phyloP scores from a whole-genome alignment of 2,797 vertebrate genomes.

The Xenopus petersii region DNA sequence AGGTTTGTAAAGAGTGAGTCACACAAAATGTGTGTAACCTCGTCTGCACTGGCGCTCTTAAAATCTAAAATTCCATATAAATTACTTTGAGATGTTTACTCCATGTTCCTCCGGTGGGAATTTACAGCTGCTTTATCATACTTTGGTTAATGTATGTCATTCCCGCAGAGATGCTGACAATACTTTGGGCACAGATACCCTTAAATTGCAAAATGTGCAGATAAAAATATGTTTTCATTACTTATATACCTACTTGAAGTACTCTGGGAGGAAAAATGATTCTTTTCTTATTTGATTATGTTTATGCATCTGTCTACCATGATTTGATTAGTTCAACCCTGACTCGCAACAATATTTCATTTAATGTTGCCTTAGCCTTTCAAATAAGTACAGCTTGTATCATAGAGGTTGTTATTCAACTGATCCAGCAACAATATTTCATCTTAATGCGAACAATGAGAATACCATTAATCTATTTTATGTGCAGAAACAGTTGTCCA shows the following conservation, averaged over 20 bases:
- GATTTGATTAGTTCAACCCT: constrained; percentile 29
- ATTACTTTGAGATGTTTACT: constrained; percentile 39
- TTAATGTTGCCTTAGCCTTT: constrained; percentile 4
- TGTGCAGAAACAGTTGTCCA: no score
- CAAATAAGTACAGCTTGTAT: no score
- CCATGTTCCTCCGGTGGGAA: constrained; percentile 26
- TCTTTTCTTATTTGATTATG: constrained; percentile 17
- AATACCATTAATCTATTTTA: no score
- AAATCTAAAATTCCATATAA: constrained; percentile 39
- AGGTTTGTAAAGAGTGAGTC: constrained; percentile 24
- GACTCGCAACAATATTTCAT: constrained; percentile 4
- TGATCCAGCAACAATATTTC: no score
- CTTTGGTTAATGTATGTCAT: constrained; percentile 44
- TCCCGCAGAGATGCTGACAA: constrained; percentile 30
- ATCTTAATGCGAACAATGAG: no score
- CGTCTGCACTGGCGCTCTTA: constrained; percentile 27
- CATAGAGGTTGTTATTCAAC: no score
- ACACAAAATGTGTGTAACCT: constrained; percentile 21
- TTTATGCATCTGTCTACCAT: constrained; percentile 1
- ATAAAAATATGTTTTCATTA: constrained; percentile 19
- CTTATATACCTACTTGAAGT: constrained; percentile 37
- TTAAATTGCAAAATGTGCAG: constrained; percentile 12
- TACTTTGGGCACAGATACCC: constrained; percentile 29
- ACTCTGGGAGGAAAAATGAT: constrained; percentile 1
- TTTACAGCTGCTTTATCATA: constrained; percentile 39